Evolutionary conservation across 2,888 invertebrate genomes (phyloP).

Genomic region (Drosophila paranaensis): DNA sequence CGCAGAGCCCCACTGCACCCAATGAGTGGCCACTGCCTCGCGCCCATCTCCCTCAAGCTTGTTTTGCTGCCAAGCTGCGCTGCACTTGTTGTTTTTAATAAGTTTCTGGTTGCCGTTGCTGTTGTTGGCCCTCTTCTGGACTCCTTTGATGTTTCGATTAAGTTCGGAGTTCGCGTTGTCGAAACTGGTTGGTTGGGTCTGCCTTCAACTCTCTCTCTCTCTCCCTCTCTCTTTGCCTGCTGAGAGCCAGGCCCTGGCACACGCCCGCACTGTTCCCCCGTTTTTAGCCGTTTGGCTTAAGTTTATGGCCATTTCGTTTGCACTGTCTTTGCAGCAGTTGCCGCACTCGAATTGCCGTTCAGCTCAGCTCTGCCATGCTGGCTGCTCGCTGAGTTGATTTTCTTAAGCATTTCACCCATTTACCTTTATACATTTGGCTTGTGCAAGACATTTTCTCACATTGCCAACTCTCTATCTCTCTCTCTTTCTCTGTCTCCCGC

Average conservation of each 20-base stretch:
- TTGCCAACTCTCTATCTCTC: slow-evolving; percentile 30
- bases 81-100: slow-evolving; percentile 83
- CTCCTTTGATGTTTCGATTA: slow-evolving; percentile 80
- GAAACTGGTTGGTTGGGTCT: slow-evolving; percentile 73
- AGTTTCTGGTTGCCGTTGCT: slow-evolving; percentile 67
- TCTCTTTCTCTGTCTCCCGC: slow-evolving; percentile 1
- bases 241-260: slow-evolving; percentile 6
- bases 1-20: slow-evolving; percentile 37
- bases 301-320: slow-evolving; percentile 79
- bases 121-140: slow-evolving; percentile 46
- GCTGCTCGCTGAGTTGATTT: slow-evolving; percentile 74
- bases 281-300: slow-evolving; percentile 66
- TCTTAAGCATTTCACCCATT: slow-evolving; percentile 80
- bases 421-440: slow-evolving; percentile 71
- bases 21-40: slow-evolving; percentile 17
- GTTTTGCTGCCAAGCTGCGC: slow-evolving; percentile 41
- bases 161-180: slow-evolving; percentile 79
- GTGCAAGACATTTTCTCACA: slow-evolving; percentile 75
- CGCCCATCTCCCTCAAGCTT: slow-evolving; percentile 16
- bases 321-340: slow-evolving; percentile 69
- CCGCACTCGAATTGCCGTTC: slow-evolving; percentile 41
- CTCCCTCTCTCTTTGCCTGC: neutral
- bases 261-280: neutral
- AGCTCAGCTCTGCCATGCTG: slow-evolving; percentile 41
- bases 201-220: slow-evolving; percentile 8